These are phyloP conservation scores for Passer domesticus DNA, from an alignment of 2,113 vertebrate species.

Conservation along the genomic window DNA sequence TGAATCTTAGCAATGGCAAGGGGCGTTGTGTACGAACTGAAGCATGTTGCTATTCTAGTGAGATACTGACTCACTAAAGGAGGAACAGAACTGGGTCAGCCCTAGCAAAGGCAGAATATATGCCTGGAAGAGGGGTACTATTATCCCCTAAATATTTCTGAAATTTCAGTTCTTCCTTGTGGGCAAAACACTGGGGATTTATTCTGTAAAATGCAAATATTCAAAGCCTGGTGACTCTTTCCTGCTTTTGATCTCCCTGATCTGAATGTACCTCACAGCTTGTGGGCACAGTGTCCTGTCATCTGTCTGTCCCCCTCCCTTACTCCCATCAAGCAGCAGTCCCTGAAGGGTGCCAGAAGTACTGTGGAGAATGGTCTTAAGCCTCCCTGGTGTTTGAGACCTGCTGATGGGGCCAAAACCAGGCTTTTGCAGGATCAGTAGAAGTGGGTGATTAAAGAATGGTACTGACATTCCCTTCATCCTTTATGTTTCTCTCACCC, in stretches of 20 bases:
- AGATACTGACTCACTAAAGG: not conserved
- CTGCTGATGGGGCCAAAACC: not conserved
- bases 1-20: not conserved
- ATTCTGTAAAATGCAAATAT: not conserved
- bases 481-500: not conserved
- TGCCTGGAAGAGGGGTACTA: not conserved
- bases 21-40: not conserved
- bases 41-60: not conserved
- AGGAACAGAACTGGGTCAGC: conserved; percentile 19
- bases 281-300: fast-evolving
- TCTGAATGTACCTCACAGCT: not conserved
- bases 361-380: not conserved
- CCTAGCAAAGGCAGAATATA: not conserved
- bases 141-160: not conserved
- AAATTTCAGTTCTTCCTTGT: not conserved
- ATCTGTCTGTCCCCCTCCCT: not conserved
- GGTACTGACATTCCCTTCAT: fast-evolving
- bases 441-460: not conserved
- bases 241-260: not conserved
- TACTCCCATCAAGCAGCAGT: not conserved
- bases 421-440: not conserved
- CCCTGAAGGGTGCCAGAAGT: not conserved
- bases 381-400: not conserved
- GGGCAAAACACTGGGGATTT: not conserved
- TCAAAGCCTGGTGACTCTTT: fast-evolving